Evolutionary conservation across 2,888 invertebrate genomes (phyloP).

Genomic region (Heliconius ethilla): DNA sequence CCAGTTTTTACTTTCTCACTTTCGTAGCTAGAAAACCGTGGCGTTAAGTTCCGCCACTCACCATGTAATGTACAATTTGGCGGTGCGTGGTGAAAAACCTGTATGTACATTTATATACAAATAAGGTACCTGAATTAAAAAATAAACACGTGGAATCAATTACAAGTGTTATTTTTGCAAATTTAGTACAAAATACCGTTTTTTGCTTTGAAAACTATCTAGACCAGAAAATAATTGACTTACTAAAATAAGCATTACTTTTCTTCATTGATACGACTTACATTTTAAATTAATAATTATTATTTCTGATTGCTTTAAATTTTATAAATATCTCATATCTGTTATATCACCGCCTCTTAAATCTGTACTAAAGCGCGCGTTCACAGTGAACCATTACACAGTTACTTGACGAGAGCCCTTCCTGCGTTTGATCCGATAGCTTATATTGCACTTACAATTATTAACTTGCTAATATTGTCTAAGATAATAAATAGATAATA

Average conservation of each 20-base stretch:
- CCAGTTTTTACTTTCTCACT: background rate
- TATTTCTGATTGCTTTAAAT: no score
- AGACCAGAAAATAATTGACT: background rate
- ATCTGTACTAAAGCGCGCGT: background rate
- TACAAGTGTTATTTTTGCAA: background rate
- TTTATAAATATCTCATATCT: no score
- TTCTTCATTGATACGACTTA: background rate
- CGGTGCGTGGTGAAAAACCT: no score
- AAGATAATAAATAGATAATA: background rate
- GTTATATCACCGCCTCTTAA: background rate
- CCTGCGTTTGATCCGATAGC: conserved; percentile 15
- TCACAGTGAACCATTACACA: conserved; percentile 6
- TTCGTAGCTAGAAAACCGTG: no score
- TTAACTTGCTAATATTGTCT: conserved; percentile 1
- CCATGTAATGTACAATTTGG: no score
- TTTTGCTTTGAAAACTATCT: background rate
- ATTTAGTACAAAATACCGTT: background rate
- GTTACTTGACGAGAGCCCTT: conserved; percentile 9
- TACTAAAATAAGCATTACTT: background rate
- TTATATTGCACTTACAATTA: background rate
- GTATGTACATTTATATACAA: no score
- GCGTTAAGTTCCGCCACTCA: no score
- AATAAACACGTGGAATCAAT: background rate
- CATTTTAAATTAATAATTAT: no score
- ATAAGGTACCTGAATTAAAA: no score